Evolutionary conservation across 2,888 invertebrate genomes (phyloP), one percentile per base, ranked within the genome.

Genomic region (Scelioninae gen. 1): DNA sequence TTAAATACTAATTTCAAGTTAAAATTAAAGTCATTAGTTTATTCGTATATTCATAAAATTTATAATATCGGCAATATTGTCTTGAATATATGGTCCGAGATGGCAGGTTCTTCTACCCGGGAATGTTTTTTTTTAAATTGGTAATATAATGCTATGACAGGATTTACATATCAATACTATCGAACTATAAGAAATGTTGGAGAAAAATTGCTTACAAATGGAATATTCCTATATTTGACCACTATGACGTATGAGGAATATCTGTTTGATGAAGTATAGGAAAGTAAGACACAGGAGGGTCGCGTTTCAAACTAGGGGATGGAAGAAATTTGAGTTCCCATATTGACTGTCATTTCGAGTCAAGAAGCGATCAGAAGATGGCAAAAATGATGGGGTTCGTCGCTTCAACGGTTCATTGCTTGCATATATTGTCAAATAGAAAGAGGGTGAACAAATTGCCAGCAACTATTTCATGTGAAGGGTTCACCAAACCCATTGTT

Each of bases 261-360:
- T 66, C 40, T 16, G 45, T 71, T 71, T 56, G 63, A 71, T 63
- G 15, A 74, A 72, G 74, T 62, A 60, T 40, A 34, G 47, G 58
- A 68, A 66, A 51, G 58, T 51, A 58, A 43, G 71, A 58, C 11
- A 65, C 43, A 79, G 56, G 51, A 66, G 78, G 65, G 65, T 72
- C 29, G 29, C 40, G 51, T 53, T 79, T 38, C 47, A 65, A 72
- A 58, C 31, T 51, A 43, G 71, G 71, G 72, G 71, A 47, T 60
- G 31, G 40, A 80, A 66, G 74, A 74, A 8, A 75, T 69, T 81
- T 58, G 75, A 53, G 29, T 56, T 56, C 45, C 43, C 49, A 71
- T 71, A 75, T 81, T 63, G 81, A 68, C 75, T 81, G 81, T 81
- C 81, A 69, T 75, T 81, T 65, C 58, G 69, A 81, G 75, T 81